phyloP scores from a whole-genome alignment of 1,140 invertebrate species.

The Panulirus ornatus region DNA sequence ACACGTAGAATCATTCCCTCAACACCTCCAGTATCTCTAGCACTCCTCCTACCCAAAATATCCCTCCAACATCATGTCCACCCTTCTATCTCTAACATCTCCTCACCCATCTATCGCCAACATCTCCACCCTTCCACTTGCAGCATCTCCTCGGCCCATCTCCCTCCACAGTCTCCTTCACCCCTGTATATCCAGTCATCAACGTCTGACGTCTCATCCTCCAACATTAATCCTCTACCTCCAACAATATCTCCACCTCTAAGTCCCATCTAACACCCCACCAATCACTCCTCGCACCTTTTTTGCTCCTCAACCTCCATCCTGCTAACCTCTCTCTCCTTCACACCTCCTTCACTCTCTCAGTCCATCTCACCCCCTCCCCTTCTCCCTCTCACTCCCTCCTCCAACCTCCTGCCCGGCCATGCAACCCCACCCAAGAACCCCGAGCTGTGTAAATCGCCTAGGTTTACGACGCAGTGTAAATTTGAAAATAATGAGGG shows the following conservation, averaged over 20 bases:
- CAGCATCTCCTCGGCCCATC: too few relatives aligned
- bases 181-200: not conserved
- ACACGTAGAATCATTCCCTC: too few relatives aligned
- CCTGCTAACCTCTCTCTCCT: not conserved
- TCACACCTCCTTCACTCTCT: not conserved
- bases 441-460: not conserved
- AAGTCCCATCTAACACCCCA: conserved; percentile 19
- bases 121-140: too few relatives aligned
- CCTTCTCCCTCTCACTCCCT: not conserved
- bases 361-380: not conserved
- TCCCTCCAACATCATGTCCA: too few relatives aligned
- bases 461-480: conserved; percentile 37
- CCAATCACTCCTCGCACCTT: not conserved
- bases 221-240: not conserved
- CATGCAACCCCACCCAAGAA: too few relatives aligned
- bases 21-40: too few relatives aligned
- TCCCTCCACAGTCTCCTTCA: not conserved
- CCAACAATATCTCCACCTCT: conserved; percentile 1
- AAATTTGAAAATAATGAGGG: conserved; percentile 59
- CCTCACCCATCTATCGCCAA: too few relatives aligned
- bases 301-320: not conserved
- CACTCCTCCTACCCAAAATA: too few relatives aligned
- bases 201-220: not conserved
- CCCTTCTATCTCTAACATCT: too few relatives aligned
- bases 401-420: not conserved